phyloP scores from a whole-genome alignment of 2,888 invertebrate species.

The Prosopocoilus inquinatus region DNA sequence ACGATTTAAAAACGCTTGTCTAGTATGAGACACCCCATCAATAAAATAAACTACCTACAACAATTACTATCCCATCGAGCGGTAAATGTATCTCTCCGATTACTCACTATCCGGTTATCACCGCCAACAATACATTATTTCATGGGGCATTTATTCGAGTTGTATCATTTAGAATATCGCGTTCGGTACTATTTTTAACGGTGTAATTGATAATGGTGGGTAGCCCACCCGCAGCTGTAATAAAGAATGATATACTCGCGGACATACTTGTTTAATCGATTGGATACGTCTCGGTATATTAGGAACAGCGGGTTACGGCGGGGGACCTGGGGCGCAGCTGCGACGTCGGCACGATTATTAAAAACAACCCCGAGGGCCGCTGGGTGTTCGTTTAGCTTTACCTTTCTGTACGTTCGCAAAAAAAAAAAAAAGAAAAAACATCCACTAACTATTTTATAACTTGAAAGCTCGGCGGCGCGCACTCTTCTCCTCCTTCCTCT shows the following conservation, averaged over 20 bases:
- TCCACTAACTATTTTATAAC: background rate
- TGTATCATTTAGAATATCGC: too few relatives aligned
- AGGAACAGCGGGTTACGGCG: conserved; percentile 32
- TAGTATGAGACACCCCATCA: too few relatives aligned
- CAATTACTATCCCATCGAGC: too few relatives aligned
- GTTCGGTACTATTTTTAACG: background rate
- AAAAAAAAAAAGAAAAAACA: too few relatives aligned
- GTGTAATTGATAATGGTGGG: background rate
- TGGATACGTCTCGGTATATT: conserved; percentile 37
- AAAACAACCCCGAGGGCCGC: conserved; percentile 33
- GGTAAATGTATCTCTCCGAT: too few relatives aligned
- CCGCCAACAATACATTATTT: too few relatives aligned
- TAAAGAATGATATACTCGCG: conserved; percentile 28
- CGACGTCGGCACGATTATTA: conserved; percentile 34
- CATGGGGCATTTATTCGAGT: too few relatives aligned
- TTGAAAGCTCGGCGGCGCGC: background rate
- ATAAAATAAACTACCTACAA: too few relatives aligned
- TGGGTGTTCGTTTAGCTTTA: conserved; percentile 18
- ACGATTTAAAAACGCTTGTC: too few relatives aligned
- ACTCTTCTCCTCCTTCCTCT: background rate
- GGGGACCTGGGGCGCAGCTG: conserved; percentile 34
- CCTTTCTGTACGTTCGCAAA: conserved; percentile 9
- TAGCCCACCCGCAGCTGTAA: background rate
- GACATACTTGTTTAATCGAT: conserved; percentile 43
- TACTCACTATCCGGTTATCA: too few relatives aligned